A percentile compares a stretch with the other conserved stretches of the same genome.
Evolutionary conservation across 2,113 vertebrate species (phyloP).

Genomic region (Oceanodroma tethys): DNA sequence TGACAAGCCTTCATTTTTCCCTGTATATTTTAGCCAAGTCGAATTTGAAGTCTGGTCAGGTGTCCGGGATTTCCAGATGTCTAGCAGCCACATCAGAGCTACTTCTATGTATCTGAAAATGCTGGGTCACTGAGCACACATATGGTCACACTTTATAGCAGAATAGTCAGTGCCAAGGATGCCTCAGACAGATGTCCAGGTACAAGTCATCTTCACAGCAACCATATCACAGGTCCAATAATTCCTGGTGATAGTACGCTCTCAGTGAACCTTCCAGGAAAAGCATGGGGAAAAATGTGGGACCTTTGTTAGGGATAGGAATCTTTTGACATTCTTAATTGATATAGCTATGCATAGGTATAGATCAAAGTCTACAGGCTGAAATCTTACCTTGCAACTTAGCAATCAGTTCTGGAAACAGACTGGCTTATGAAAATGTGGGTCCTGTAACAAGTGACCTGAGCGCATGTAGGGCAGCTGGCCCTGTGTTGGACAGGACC

Average conservation of each 20-base stretch:
- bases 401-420: background rate
- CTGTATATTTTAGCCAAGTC: background rate
- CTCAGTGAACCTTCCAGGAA: background rate
- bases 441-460: background rate
- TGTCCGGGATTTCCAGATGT: background rate
- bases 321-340: background rate
- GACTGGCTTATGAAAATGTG: background rate
- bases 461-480: rapidly evolving
- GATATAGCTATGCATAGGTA: background rate
- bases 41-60: background rate
- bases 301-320: background rate
- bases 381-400: background rate
- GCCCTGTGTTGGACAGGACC: background rate
- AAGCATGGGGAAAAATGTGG: background rate
- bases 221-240: background rate
- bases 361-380: background rate
- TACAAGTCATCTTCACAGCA: background rate
- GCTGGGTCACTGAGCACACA: background rate
- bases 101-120: background rate
- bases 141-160: background rate
- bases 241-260: background rate
- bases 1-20: background rate
- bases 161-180: background rate
- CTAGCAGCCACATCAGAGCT: background rate
- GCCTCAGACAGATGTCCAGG: background rate